Evolutionary conservation across 1,140 invertebrate genomes (phyloP).

Genomic region (Cherax quadricarinatus): DNA sequence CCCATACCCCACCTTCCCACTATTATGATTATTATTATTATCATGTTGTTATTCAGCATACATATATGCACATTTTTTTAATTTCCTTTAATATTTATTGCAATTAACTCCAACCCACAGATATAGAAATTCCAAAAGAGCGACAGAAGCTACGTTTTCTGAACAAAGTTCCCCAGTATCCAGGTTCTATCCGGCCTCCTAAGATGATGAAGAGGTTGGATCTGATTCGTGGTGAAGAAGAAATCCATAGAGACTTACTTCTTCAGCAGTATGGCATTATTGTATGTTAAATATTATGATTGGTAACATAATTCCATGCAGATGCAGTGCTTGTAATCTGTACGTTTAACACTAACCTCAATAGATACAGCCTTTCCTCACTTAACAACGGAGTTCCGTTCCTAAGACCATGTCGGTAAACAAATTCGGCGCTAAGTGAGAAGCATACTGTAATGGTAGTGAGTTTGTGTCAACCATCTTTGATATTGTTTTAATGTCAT

Average conservation of each 20-base stretch:
- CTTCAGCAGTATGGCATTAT: conserved; percentile 95
- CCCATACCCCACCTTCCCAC: too few relatives aligned
- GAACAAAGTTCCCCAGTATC: conserved; percentile 85
- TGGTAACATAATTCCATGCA: not conserved
- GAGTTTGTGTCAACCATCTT: too few relatives aligned
- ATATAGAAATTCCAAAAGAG: conserved; percentile 84
- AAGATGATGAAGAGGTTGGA: conserved; percentile 89
- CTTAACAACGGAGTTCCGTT: too few relatives aligned
- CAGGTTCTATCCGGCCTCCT: conserved; percentile 82
- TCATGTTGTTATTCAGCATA: not conserved
- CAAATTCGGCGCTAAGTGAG: too few relatives aligned
- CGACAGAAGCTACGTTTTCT: conserved; percentile 82
- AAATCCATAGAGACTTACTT: conserved; percentile 87
- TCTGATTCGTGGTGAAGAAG: conserved; percentile 93
- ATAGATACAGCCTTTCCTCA: too few relatives aligned
- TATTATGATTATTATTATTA: not conserved
- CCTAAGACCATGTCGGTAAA: too few relatives aligned
- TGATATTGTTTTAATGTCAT: too few relatives aligned
- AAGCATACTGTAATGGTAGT: too few relatives aligned
- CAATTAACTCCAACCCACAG: conserved; percentile 76
- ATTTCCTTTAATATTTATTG: not conserved
- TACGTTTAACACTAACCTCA: too few relatives aligned
- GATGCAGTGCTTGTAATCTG: too few relatives aligned
- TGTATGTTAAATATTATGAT: conserved; percentile 21
- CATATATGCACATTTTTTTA: not conserved